Evolutionary conservation across 2,113 vertebrate genomes (phyloP).

Genomic region (Canis aureus): DNA sequence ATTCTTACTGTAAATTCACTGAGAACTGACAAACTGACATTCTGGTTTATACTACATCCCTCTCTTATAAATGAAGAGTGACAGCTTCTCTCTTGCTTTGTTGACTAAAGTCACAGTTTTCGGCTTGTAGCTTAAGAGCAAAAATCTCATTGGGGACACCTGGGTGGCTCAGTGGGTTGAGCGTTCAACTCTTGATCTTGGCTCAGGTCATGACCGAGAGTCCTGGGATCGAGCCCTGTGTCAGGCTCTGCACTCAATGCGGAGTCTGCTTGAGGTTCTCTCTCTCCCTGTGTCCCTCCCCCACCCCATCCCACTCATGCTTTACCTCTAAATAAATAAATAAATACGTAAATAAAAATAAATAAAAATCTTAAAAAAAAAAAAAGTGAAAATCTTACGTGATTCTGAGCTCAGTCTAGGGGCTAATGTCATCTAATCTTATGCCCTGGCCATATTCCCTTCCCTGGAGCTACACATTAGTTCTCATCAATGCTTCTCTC

Average conservation of each 20-base stretch:
- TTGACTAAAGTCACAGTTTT: background rate
- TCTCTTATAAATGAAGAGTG: background rate
- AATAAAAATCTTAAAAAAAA: no score
- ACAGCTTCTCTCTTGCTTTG: background rate
- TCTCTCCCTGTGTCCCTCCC: background rate
- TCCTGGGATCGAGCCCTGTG: background rate
- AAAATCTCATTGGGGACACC: background rate
- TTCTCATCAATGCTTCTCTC: background rate
- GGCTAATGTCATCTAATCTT: background rate
- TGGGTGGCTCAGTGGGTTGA: background rate
- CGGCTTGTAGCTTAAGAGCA: background rate
- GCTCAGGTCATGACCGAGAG: background rate
- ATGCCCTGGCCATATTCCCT: background rate
- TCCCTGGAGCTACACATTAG: background rate
- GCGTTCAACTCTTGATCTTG: background rate
- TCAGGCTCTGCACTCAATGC: background rate
- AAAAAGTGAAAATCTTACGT: background rate
- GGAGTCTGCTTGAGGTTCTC: background rate
- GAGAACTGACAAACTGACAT: background rate
- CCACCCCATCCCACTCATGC: background rate
- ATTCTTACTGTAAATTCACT: background rate
- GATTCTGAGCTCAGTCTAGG: background rate
- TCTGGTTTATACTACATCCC: background rate
- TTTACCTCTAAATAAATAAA: background rate
- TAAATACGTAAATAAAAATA: background rate